These are phyloP conservation scores for Ctenomys sociabilis DNA, from an alignment of 2,113 vertebrate genomes.

Conservation along the genomic window DNA sequence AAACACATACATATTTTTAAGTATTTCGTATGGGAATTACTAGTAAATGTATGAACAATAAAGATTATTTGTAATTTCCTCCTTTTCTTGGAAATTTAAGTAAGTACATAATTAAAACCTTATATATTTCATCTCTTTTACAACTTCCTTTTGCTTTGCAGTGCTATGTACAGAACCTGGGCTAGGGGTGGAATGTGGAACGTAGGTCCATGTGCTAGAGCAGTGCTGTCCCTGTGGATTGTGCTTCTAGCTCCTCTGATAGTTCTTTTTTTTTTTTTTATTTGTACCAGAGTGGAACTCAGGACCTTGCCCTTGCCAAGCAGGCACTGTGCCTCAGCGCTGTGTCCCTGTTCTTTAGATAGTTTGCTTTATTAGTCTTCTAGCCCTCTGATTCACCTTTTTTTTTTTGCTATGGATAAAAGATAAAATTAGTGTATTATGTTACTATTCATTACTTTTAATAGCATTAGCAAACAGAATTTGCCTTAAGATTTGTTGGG, in stretches of 20 bases:
- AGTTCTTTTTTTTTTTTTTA: background rate
- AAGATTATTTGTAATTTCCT: background rate
- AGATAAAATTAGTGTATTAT: constrained; percentile 30
- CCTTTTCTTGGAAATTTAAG: constrained; percentile 12
- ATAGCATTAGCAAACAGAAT: background rate
- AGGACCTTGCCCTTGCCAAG: too few relatives aligned
- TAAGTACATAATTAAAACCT: constrained; percentile 16
- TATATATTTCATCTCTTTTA: constrained; percentile 1
- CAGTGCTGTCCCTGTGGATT: background rate
- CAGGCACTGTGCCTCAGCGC: too few relatives aligned
- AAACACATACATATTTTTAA: constrained; percentile 1
- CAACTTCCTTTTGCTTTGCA: background rate
- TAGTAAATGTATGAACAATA: background rate
- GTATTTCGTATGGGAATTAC: constrained; percentile 30
- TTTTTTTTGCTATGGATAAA: background rate
- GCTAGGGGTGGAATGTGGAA: background rate
- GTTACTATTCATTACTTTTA: background rate
- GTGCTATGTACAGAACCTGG: background rate
- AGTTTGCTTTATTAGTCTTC: background rate
- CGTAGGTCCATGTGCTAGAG: background rate
- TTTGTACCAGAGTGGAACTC: too few relatives aligned
- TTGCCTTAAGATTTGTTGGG: constrained; percentile 18
- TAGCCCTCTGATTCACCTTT: background rate
- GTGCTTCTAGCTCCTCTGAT: background rate
- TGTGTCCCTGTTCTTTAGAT: background rate